These are phyloP conservation scores for Tupaia chinensis DNA, from an alignment of 2,113 vertebrate species.

Conservation along the genomic window DNA sequence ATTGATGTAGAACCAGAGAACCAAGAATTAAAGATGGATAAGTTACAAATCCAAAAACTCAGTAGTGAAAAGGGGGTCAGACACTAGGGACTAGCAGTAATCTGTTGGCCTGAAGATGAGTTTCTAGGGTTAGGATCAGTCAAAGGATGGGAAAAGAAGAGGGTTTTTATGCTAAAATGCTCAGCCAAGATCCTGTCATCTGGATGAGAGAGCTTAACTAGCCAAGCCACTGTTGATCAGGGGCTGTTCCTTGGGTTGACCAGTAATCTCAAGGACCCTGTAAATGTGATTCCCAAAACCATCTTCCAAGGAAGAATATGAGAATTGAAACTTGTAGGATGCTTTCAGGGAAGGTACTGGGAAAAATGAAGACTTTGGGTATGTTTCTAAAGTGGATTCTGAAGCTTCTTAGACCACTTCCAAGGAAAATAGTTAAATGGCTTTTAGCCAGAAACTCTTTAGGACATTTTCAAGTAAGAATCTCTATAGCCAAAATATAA, in stretches of 20 bases:
- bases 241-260: not conserved
- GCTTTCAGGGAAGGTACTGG: not conserved
- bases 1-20: not conserved
- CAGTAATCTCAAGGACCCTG: not conserved
- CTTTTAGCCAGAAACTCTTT: not conserved
- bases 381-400: slow-evolving; percentile 9
- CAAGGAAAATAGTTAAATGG: not conserved
- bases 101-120: not conserved
- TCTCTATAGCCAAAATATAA: not conserved
- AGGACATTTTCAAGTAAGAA: not conserved
- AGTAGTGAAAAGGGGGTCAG: not conserved
- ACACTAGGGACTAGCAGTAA: not conserved
- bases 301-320: slow-evolving; percentile 32
- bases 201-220: not conserved
- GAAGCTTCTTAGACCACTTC: slow-evolving; percentile 14
- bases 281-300: slow-evolving; percentile 13
- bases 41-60: not conserved
- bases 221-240: not conserved
- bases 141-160: not conserved
- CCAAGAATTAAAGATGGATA: not conserved
- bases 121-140: not conserved
- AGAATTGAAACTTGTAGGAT: slow-evolving; percentile 12
- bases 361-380: not conserved
- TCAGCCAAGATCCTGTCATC: not conserved
- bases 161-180: not conserved